Conservation (phyloP, 1,140 invertebrate genomes). For the Cydia amplana region DNA sequence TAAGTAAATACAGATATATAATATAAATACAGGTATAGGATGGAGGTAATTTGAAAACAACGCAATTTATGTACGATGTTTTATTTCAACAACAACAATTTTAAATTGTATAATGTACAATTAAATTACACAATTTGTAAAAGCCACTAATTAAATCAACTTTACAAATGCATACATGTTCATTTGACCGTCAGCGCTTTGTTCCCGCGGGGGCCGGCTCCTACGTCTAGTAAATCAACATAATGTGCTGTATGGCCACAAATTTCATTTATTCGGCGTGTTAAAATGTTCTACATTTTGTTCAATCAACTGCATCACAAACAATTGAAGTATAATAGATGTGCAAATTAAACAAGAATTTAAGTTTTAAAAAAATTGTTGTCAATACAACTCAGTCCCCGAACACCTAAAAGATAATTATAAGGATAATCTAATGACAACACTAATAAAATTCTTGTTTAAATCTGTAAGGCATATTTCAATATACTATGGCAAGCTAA, state of each 20-base stretch:
- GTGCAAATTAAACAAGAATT: background rate
- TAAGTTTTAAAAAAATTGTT: too few species aligned
- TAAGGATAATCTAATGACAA: too few species aligned
- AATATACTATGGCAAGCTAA: too few species aligned
- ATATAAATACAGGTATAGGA: background rate
- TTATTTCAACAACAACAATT: conserved; percentile 76
- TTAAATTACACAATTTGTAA: conserved; percentile 68
- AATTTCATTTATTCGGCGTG: conserved; percentile 18
- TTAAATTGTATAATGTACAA: conserved; percentile 74
- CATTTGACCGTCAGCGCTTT: conserved; percentile 40
- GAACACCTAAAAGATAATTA: too few species aligned
- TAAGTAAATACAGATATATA: too few species aligned
- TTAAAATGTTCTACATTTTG: conserved; percentile 25
- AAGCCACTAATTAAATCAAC: conserved; percentile 59
- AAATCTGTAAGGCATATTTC: too few species aligned
- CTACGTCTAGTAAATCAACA: background rate
- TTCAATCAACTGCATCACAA: background rate
- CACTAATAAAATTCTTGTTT: too few species aligned
- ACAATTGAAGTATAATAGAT: background rate
- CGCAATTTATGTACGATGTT: conserved; percentile 49
- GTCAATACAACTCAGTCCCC: too few species aligned
- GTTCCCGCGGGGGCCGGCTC: background rate
- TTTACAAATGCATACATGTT: conserved; percentile 48
- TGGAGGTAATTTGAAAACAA: conserved; percentile 38
- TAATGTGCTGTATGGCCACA: conserved; percentile 24